Base-by-base conservation (phyloP, 2,797 vertebrate genomes). In the Xenops minutus region DNA sequence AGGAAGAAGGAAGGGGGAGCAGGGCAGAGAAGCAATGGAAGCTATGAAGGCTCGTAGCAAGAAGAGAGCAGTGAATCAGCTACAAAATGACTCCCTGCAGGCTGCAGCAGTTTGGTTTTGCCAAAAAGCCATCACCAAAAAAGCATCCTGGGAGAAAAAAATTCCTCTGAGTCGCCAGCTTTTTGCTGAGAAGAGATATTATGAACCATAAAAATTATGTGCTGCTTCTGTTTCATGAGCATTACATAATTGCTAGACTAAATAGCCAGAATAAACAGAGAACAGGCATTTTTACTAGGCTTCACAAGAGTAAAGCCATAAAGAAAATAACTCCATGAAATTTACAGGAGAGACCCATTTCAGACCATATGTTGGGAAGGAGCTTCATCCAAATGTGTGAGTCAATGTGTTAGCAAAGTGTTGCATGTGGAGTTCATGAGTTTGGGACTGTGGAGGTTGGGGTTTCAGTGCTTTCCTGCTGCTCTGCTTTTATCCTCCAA, bases 231-330 rank as follows among this genome's bases (percentile, higher is more conserved):
- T 95, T 91, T 86, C 79, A 58, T 75, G 85, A 94, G 23, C 82
- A 75, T 88, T 77, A 77, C 78, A 61, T 85, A 96, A 96, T 52
- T 82, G 82, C 81, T 15, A 58, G 66, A 18, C 37, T 79, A 82
- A 97, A 95, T 80, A 91, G 67, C 76, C 88, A 95, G 94, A 88
- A 94, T 89, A 95, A 96, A 95, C 91, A 90, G 62, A 75, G 67
- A 97, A 76, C 3, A 23, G 85, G 71, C 80, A 82, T 88, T 92
- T 95, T 94, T 82, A 93, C 77, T 79, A 64, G 68, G 77, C 63
- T 93, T 59, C 82, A 62, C 71, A 61, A 97, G 80, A 93, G 71
- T 71, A 74, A 94, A 87, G 64, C 90, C n/a, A n/a, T 88, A 92
- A 94, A 95, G 66, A 81, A 95, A 96, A 94, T 76, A 96, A 95